Evolutionary conservation across 2,888 invertebrate genomes (phyloP).

Genomic region (Tanytarsus gracilentus): DNA sequence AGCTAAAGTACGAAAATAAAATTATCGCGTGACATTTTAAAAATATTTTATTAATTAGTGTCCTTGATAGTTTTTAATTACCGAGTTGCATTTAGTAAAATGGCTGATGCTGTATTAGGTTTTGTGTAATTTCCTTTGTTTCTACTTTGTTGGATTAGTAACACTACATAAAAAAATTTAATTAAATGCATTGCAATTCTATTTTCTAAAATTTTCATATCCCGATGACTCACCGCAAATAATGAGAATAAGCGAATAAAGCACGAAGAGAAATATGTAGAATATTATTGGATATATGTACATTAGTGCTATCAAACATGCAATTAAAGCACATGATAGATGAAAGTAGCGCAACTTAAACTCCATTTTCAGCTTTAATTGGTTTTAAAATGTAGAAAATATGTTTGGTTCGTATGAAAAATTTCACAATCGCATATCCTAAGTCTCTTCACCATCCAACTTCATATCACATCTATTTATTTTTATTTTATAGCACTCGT

Average conservation of each 20-base stretch:
- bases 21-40: not conserved
- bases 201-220: not conserved
- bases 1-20: conserved; percentile 33
- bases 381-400: not conserved
- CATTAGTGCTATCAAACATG: conserved; percentile 39
- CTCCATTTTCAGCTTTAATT: conserved; percentile 1
- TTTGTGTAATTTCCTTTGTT: conserved; percentile 38
- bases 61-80: conserved; percentile 32
- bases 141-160: conserved; percentile 39
- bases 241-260: conserved; percentile 40
- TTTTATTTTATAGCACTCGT: not conserved
- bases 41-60: not conserved
- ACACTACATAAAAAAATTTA: conserved; percentile 36
- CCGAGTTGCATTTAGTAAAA: conserved; percentile 43
- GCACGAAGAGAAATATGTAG: conserved; percentile 40
- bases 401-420: not conserved
- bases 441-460: not conserved
- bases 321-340: conserved; percentile 31
- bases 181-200: not conserved
- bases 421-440: not conserved
- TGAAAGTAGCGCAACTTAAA: conserved; percentile 31
- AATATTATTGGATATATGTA: conserved; percentile 43
- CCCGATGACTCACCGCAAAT: conserved; percentile 38
- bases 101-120: conserved; percentile 35
- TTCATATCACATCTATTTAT: not conserved